Conservation (phyloP, 2,888 invertebrate species). For the Acanthosepion lycidas region DNA sequence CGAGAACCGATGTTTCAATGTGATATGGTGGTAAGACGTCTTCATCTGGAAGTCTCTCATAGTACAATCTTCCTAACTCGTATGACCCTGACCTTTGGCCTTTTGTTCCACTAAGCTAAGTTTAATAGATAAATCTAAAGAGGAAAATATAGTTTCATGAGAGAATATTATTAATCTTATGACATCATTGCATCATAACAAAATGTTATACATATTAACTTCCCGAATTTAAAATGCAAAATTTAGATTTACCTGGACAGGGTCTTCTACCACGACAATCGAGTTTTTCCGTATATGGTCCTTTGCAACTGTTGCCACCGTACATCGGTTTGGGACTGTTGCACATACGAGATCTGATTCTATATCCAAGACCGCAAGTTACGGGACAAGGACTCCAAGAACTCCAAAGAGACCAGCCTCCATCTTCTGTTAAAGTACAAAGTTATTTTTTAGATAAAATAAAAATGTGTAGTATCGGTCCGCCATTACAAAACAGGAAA, state of each 20-base stretch:
- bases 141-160: background rate
- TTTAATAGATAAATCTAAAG: background rate
- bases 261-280: constrained; percentile 61
- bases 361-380: constrained; percentile 65
- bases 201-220: background rate
- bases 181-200: too few relatives aligned
- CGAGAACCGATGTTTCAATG: too few relatives aligned
- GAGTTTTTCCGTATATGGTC: constrained; percentile 57
- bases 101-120: too few relatives aligned
- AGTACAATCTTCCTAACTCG: too few relatives aligned
- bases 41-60: too few relatives aligned
- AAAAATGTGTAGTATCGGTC: too few relatives aligned
- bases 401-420: constrained; percentile 70
- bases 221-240: background rate
- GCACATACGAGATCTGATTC: constrained; percentile 63
- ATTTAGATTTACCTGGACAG: constrained; percentile 65
- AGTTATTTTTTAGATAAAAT: background rate
- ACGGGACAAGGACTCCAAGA: constrained; percentile 65
- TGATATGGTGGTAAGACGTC: too few relatives aligned
- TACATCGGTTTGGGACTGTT: constrained; percentile 67
- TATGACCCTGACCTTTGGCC: too few relatives aligned
- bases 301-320: constrained; percentile 66
- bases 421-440: constrained; percentile 61
- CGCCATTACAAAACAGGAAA: too few relatives aligned
- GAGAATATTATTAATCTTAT: too few relatives aligned